Conservation (phyloP, 1,140 invertebrate genomes). For the Branchinecta lindahli region DNA sequence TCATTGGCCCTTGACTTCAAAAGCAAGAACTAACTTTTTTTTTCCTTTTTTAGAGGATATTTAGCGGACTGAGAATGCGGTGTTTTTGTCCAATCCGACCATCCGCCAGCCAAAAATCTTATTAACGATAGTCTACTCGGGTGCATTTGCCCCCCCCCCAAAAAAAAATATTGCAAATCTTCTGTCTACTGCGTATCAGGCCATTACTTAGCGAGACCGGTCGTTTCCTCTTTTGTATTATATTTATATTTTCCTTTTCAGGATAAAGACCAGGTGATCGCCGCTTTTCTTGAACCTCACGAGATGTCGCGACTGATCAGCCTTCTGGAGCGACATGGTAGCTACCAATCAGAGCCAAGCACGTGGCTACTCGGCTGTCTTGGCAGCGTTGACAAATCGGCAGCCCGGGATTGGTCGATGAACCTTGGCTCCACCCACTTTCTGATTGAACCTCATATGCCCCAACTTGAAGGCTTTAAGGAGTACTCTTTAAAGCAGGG, state of each 20-base stretch:
- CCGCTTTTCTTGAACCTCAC: conserved; percentile 3
- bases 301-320: background rate
- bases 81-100: no score
- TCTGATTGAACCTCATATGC: conserved; percentile 20
- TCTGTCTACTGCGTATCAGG: no score
- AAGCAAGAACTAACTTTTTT: no score
- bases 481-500: background rate
- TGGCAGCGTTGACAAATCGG: conserved; percentile 13
- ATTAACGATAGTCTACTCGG: no score
- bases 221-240: no score
- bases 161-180: no score
- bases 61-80: no score
- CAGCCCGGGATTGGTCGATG: conserved; percentile 16
- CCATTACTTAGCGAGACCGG: no score
- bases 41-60: no score
- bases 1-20: no score
- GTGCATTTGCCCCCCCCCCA: no score
- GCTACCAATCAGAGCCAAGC: background rate
- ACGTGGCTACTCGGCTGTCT: conserved; percentile 19
- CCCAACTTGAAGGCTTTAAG: conserved; percentile 16
- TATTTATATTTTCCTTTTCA: background rate
- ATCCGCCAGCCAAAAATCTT: no score
- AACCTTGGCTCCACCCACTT: conserved; percentile 14
- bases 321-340: background rate
- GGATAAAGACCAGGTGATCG: background rate